Evolutionary conservation across 2,888 invertebrate genomes (phyloP), one percentile per base, ranked within the genome.

Genomic region (Agelastica alni): DNA sequence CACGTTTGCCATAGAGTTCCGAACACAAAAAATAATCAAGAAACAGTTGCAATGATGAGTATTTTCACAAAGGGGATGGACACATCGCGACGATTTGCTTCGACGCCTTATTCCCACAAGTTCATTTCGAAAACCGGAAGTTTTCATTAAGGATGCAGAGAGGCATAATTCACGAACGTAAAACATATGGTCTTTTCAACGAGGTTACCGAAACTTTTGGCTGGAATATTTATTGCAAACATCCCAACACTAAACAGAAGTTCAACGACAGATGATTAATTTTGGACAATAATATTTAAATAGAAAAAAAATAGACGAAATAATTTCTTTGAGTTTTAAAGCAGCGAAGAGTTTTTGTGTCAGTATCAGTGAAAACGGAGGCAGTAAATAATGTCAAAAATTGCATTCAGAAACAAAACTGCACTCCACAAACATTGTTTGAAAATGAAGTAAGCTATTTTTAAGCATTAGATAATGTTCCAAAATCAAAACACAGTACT

Each of bases 151-250:
- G 32, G n/a, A 30, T 18, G 10, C 13, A 26, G 32, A 51, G 41
- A 34, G 51, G 31, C 44, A 51, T 51, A 51, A 43, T 31, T 51
- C 42, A 51, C 37, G 44, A 51, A 17, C 16, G 10, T 41, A 7
- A 17, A 30, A 31, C 51, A 51, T 28, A 44, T 45, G 51, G 36
- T 45, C 18, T 34, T 20, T 42, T 13, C n/a, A 49, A 39, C 17
- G 18, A 39, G 37, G 37, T 39, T 39, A 18, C 18, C 20, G 12
- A 22, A 20, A 39, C 12, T 10, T 20, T 36, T 16, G 3, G 9
- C n/a, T 36, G 26, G 6, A 26, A 9, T 7, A 9, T 26, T 26
- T 26, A 9, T 26, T 9, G 26, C 26, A 6, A 26, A 26, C 26
- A 26, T 26, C 26, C 26, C 6, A 26, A 26, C 7, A 26, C 9